Evolutionary conservation across 2,888 invertebrate species (phyloP).

Genomic region (Hirtodrosophila trivittata): DNA sequence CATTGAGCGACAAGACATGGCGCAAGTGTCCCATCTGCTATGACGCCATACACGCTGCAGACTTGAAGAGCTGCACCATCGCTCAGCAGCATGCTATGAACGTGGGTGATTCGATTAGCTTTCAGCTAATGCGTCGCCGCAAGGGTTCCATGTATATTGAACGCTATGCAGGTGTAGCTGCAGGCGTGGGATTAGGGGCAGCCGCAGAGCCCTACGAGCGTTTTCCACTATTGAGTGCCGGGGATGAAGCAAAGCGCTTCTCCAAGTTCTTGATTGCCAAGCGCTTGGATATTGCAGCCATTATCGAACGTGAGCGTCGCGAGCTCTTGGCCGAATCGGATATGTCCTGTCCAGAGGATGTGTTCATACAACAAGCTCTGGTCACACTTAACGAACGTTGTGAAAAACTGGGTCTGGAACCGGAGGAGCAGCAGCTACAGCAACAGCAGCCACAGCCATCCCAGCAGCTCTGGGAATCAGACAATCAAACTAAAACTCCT

Average conservation of each 20-base stretch:
- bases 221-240: slow-evolving; percentile 85
- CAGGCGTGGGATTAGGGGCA: too few species aligned
- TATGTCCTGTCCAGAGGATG: slow-evolving; percentile 91
- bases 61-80: slow-evolving; percentile 90
- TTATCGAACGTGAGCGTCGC: slow-evolving; percentile 89
- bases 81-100: slow-evolving; percentile 79
- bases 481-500: slow-evolving; percentile 29
- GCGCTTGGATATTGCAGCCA: slow-evolving; percentile 87
- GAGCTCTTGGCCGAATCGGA: slow-evolving; percentile 89
- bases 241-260: slow-evolving; percentile 83
- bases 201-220: slow-evolving; percentile 44
- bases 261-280: slow-evolving; percentile 91
- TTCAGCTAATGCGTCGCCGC: slow-evolving; percentile 94
- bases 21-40: slow-evolving; percentile 97
- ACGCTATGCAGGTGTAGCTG: slow-evolving; percentile 46
- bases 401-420: slow-evolving; percentile 63
- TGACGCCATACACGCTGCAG: slow-evolving; percentile 90
- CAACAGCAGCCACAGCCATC: slow-evolving; percentile 3
- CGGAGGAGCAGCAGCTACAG: slow-evolving; percentile 42
- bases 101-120: slow-evolving; percentile 88
- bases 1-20: slow-evolving; percentile 92
- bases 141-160: slow-evolving; percentile 85
- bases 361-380: slow-evolving; percentile 94
- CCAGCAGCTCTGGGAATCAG: slow-evolving; percentile 22
- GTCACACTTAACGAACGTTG: slow-evolving; percentile 85